phyloP scores from a whole-genome alignment of 2,888 invertebrate genomes.

The Hartigia nigra region DNA sequence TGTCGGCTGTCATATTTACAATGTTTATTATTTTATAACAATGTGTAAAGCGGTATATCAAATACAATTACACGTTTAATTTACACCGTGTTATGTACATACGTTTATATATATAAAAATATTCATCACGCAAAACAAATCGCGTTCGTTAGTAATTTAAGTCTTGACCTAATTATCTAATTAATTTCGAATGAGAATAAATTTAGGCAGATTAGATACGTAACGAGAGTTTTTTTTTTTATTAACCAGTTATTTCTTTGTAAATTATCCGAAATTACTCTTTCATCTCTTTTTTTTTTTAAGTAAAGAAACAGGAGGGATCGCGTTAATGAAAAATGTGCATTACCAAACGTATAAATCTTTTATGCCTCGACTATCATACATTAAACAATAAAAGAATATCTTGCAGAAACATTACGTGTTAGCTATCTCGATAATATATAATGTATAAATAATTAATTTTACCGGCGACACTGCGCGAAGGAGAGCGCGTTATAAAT shows the following conservation, averaged over 20 bases:
- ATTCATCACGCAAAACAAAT: constrained; percentile 6
- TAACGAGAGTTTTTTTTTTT: not conserved
- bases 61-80: constrained; percentile 41
- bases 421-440: not conserved
- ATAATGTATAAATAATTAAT: constrained; percentile 4
- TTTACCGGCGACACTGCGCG: not conserved
- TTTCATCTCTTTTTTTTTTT: too few species aligned
- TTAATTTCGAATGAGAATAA: not conserved
- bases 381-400: not conserved
- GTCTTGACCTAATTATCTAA: not conserved
- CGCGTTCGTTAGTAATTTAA: not conserved
- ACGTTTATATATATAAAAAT: constrained; percentile 15
- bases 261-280: not conserved
- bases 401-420: not conserved
- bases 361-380: not conserved
- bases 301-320: not conserved
- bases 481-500: not conserved
- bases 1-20: constrained; percentile 25
- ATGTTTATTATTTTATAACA: constrained; percentile 40
- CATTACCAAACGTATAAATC: not conserved
- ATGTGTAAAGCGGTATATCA: constrained; percentile 43
- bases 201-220: not conserved
- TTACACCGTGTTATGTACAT: constrained; percentile 43
- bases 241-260: not conserved
- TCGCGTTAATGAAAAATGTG: not conserved